Evolutionary conservation across 1,140 invertebrate species (phyloP).

Genomic region (Bombyx mandarina): DNA sequence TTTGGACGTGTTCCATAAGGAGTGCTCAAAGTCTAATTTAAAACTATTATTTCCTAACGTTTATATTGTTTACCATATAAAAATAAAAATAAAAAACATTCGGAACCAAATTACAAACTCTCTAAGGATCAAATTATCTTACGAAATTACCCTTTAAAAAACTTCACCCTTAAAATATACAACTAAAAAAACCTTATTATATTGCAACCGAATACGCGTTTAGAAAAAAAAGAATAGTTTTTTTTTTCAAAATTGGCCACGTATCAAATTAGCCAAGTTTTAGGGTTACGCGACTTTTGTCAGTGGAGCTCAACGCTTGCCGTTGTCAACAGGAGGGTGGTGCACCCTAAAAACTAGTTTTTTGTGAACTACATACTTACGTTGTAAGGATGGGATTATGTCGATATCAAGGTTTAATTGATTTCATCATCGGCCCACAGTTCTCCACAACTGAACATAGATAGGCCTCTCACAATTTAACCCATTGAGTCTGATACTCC

Average conservation of each 20-base stretch:
- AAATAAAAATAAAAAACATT: neutral
- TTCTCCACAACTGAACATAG: too few relatives aligned
- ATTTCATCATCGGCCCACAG: too few relatives aligned
- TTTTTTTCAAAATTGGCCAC: slow-evolving; percentile 1
- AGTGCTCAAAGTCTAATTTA: neutral
- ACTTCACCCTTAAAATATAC: neutral
- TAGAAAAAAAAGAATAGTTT: neutral
- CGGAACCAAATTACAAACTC: neutral
- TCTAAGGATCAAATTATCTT: neutral
- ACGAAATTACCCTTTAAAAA: neutral
- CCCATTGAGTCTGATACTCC: too few relatives aligned
- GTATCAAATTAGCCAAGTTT: slow-evolving; percentile 1
- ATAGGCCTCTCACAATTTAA: too few relatives aligned
- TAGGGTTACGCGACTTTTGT: slow-evolving; percentile 1
- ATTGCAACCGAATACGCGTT: slow-evolving; percentile 3
- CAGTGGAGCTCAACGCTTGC: neutral
- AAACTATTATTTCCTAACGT: neutral
- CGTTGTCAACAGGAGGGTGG: slow-evolving; percentile 1
- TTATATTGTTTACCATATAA: neutral
- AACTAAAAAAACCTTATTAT: neutral
- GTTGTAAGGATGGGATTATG: neutral
- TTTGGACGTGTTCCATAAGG: neutral
- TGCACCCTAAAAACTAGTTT: neutral
- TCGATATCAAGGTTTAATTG: neutral
- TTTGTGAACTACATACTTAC: neutral